These are phyloP conservation scores for Cheumatopsyche charites DNA, from an alignment of 1,140 invertebrate species.

Conservation along the genomic window DNA sequence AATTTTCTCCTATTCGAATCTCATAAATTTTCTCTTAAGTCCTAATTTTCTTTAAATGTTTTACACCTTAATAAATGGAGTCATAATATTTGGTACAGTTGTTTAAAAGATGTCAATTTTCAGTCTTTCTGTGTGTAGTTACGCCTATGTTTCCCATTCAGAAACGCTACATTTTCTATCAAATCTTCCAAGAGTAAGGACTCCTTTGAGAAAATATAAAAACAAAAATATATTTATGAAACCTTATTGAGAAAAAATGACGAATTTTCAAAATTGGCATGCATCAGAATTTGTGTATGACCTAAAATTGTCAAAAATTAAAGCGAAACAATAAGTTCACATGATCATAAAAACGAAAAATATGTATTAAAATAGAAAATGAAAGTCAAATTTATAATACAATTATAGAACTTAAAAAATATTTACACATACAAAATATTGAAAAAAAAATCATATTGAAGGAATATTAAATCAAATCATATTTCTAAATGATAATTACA, in stretches of 20 bases:
- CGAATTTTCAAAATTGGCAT: conserved; percentile 20
- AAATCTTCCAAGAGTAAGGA: conserved; percentile 36
- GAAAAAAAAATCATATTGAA: too few relatives aligned
- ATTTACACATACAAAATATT: too few relatives aligned
- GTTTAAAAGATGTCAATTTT: conserved; percentile 44
- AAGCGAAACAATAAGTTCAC: too few relatives aligned
- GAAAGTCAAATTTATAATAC: too few relatives aligned
- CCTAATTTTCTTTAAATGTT: conserved; percentile 42
- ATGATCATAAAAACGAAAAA: too few relatives aligned
- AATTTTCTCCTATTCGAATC: conserved; percentile 45
- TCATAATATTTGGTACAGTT: conserved; percentile 49
- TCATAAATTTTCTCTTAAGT: conserved; percentile 42
- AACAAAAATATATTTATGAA: conserved; percentile 26
- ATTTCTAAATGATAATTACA: too few relatives aligned
- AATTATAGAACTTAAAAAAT: too few relatives aligned
- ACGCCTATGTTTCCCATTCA: conserved; percentile 44
- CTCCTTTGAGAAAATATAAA: conserved; percentile 34
- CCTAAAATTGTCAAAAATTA: too few relatives aligned
- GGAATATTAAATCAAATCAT: too few relatives aligned
- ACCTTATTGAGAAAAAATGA: conserved; percentile 26
- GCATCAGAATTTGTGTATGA: conserved; percentile 16
- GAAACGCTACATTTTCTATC: conserved; percentile 45
- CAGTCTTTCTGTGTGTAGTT: conserved; percentile 49
- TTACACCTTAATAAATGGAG: conserved; percentile 46
- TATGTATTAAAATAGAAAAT: too few relatives aligned